Evolutionary conservation across 1,140 invertebrate genomes (phyloP).

Genomic region (Drosophila serrata): DNA sequence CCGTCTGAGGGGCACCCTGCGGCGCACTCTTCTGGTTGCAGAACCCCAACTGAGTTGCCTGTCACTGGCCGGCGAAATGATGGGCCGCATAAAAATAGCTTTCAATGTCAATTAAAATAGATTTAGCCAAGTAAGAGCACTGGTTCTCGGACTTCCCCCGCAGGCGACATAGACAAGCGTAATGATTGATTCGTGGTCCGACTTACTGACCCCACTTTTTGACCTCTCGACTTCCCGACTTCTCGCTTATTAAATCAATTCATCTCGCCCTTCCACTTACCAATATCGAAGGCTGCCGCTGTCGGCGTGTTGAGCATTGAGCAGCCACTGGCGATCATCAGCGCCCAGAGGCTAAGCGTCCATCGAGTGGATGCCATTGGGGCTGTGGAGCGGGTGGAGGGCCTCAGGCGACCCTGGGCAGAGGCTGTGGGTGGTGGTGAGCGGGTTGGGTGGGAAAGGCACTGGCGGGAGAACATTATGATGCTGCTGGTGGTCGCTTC

Average conservation of each 20-base stretch:
- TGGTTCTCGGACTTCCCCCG: neutral
- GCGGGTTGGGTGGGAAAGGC: constrained; percentile 72
- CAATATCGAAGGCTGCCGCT: constrained; percentile 77
- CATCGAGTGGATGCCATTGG: constrained; percentile 44
- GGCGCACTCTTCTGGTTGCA: constrained; percentile 13
- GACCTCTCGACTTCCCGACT: constrained; percentile 22
- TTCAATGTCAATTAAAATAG: constrained; percentile 80
- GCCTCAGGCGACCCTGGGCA: constrained; percentile 21
- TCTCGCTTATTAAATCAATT: constrained; percentile 27
- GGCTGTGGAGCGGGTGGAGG: constrained; percentile 38
- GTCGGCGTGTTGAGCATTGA: constrained; percentile 70
- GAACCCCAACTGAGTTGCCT: constrained; percentile 59
- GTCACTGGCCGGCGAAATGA: constrained; percentile 56
- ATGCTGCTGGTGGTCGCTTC: constrained; percentile 41
- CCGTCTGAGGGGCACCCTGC: constrained; percentile 36
- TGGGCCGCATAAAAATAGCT: constrained; percentile 67
- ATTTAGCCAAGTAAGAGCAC: constrained; percentile 27
- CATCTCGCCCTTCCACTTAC: constrained; percentile 54
- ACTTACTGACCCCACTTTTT: constrained; percentile 3
- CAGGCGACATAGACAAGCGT: neutral
- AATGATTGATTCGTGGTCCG: constrained; percentile 45
- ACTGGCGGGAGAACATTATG: constrained; percentile 80
- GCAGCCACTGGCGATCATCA: constrained; percentile 68
- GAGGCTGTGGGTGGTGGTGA: constrained; percentile 34
- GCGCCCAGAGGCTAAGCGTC: constrained; percentile 63